These are phyloP conservation scores for Eucriotettix oculatus DNA, from an alignment of 2,888 invertebrate genomes.

Conservation along the genomic window DNA sequence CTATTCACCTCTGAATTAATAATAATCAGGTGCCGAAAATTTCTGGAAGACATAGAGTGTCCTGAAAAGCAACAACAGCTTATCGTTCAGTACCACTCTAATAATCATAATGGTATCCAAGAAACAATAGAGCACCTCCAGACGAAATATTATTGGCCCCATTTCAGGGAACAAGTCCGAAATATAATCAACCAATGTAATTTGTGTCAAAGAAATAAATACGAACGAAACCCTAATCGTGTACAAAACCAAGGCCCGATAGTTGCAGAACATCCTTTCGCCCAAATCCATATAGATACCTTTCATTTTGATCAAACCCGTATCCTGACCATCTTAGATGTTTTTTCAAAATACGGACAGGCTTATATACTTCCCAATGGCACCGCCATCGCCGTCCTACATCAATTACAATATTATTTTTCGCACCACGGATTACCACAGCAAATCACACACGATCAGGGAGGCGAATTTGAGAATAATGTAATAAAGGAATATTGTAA, in stretches of 20 bases:
- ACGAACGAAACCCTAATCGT: not conserved
- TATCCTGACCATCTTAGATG: not conserved
- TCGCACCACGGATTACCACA: too few relatives aligned
- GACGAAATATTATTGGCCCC: not conserved
- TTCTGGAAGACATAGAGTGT: too few relatives aligned
- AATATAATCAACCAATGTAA: not conserved
- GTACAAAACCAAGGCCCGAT: too few relatives aligned
- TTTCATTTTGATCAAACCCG: not conserved
- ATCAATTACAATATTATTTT: too few relatives aligned
- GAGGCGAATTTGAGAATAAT: not conserved
- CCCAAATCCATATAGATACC: not conserved
- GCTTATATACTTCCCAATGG: not conserved
- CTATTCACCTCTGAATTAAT: too few relatives aligned
- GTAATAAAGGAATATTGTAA: too few relatives aligned
- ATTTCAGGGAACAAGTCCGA: not conserved
- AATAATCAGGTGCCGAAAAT: too few relatives aligned
- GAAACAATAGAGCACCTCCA: not conserved
- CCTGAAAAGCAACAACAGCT: too few relatives aligned
- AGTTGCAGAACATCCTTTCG: not conserved
- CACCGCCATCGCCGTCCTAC: too few relatives aligned
- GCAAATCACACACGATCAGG: too few relatives aligned
- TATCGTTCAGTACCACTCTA: not conserved
- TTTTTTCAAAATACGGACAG: not conserved
- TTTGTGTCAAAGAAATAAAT: not conserved
- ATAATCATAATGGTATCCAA: not conserved